phyloP scores from a whole-genome alignment of 2,888 invertebrate species.

The Polylopha cassiicola region DNA sequence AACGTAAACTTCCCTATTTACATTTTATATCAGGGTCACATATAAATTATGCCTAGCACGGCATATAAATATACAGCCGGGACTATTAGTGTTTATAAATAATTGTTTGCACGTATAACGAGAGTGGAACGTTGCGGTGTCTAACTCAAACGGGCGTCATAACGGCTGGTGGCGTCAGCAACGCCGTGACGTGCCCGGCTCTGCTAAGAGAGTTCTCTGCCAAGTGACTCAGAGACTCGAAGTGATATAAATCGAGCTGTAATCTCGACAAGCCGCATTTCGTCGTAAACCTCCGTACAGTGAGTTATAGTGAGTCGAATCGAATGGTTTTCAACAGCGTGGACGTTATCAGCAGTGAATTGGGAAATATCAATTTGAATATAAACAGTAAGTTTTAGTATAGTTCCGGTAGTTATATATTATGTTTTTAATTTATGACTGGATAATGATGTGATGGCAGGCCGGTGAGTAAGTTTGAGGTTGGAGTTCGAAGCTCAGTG shows the following conservation, averaged over 20 bases:
- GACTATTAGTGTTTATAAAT: not conserved
- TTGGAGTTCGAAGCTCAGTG: no score
- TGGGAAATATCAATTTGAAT: constrained; percentile 56
- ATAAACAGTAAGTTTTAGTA: constrained; percentile 48
- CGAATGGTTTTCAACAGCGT: constrained; percentile 66
- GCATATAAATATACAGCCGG: constrained; percentile 2
- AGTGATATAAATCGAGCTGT: constrained; percentile 56
- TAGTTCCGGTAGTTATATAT: constrained; percentile 14
- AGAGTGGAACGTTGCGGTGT: no score
- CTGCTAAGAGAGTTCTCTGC: constrained; percentile 8
- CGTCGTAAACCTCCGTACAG: constrained; percentile 34
- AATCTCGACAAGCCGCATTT: constrained; percentile 48
- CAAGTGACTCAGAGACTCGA: constrained; percentile 15
- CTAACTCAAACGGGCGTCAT: constrained; percentile 18
- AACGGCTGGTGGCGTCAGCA: constrained; percentile 14
- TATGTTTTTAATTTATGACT: constrained; percentile 1
- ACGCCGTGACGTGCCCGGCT: constrained; percentile 22
- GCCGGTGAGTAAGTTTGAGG: no score
- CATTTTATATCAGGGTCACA: no score
- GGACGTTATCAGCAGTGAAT: constrained; percentile 50
- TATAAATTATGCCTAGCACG: not conserved
- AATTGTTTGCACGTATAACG: not conserved
- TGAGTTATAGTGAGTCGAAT: constrained; percentile 19
- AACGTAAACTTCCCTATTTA: no score
- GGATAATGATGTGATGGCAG: not conserved